Evolutionary conservation across 1,140 invertebrate species (phyloP).

Genomic region (Campodea augens): DNA sequence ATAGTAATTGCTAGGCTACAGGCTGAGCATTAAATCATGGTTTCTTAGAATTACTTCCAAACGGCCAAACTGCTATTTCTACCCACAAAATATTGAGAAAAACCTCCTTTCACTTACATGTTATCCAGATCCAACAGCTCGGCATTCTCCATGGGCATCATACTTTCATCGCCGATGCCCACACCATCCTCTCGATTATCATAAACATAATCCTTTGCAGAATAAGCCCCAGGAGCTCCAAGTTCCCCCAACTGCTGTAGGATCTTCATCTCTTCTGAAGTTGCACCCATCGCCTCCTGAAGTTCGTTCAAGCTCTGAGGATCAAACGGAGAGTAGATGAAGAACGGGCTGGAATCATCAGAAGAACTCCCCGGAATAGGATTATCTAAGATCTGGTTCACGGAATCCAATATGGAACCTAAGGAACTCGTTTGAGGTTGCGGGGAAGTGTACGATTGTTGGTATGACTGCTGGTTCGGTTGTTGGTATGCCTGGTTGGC

Average conservation of each 20-base stretch:
- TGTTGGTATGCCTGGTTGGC: no score
- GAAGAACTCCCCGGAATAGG: neutral
- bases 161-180: neutral
- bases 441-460: neutral
- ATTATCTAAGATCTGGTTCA: neutral
- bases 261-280: conserved; percentile 20
- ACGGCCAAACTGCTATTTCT: no score
- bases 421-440: neutral
- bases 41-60: no score
- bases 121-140: conserved; percentile 8
- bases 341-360: neutral
- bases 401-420: neutral
- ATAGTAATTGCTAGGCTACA: no score
- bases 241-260: conserved; percentile 17
- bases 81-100: no score
- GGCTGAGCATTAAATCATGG: no score
- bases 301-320: conserved; percentile 16
- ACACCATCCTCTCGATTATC: conserved; percentile 5
- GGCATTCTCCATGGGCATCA: conserved; percentile 4
- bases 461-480: no score
- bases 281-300: conserved; percentile 20
- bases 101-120: no score
- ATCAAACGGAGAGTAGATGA: conserved; percentile 1
- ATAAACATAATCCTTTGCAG: conserved; percentile 6
- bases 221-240: neutral